Evolutionary conservation across 2,888 invertebrate genomes (phyloP).

Genomic region (Melieria omissa): DNA sequence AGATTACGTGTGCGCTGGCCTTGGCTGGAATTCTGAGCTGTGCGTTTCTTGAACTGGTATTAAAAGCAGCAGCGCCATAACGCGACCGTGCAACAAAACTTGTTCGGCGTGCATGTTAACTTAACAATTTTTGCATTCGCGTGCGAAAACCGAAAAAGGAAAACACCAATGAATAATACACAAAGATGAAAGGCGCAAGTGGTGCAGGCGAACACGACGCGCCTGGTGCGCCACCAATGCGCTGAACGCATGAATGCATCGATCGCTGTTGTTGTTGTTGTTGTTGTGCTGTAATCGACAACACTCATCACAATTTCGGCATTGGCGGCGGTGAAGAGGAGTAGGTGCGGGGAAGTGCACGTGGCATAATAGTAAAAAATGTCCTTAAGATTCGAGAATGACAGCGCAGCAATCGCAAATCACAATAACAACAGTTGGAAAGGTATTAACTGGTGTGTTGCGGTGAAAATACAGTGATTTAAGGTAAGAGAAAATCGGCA

Average conservation of each 20-base stretch:
- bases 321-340: too few relatives aligned
- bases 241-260: background rate
- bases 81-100: background rate
- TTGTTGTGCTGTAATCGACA: background rate
- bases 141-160: constrained; percentile 1
- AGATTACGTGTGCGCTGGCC: background rate
- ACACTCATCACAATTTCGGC: too few relatives aligned
- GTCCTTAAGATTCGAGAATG: too few relatives aligned
- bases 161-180: background rate
- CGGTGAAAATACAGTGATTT: too few relatives aligned
- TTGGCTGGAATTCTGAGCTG: constrained; percentile 1
- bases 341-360: too few relatives aligned
- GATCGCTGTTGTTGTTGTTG: background rate
- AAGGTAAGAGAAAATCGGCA: too few relatives aligned
- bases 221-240: background rate
- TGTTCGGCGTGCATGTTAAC: background rate
- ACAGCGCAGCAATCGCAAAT: too few relatives aligned
- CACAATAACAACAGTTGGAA: too few relatives aligned
- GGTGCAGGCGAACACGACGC: background rate
- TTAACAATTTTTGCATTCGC: background rate
- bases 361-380: too few relatives aligned
- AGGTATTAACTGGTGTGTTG: too few relatives aligned
- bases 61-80: background rate
- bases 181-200: background rate
- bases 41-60: constrained; percentile 2